Conservation (phyloP, 2,888 invertebrate species). For the Orthosia cruda region DNA sequence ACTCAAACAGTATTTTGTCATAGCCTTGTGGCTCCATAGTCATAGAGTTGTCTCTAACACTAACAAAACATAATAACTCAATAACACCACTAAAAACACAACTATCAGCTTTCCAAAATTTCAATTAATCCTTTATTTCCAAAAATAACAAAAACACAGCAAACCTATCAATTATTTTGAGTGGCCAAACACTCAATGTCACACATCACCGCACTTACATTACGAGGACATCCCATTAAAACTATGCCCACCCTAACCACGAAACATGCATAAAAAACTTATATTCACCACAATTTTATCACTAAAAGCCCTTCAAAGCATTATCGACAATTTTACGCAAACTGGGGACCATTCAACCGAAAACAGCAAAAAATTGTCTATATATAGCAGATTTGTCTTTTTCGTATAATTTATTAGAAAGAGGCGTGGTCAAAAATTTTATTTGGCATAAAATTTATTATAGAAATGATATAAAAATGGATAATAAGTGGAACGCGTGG, state of each 20-base stretch:
- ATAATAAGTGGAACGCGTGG: slow-evolving; percentile 89
- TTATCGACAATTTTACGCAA: slow-evolving; percentile 80
- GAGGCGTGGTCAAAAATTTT: slow-evolving; percentile 86
- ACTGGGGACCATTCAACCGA: slow-evolving; percentile 63
- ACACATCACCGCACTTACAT: slow-evolving; percentile 67
- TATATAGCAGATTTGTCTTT: slow-evolving; percentile 65
- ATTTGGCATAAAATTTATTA: slow-evolving; percentile 89
- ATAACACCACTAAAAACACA: slow-evolving; percentile 8
- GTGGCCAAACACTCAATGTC: slow-evolving; percentile 73
- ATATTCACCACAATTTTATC: slow-evolving; percentile 76
- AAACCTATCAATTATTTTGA: slow-evolving; percentile 77
- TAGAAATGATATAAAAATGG: slow-evolving; percentile 87
- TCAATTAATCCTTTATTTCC: slow-evolving; percentile 49
- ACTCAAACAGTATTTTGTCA: not conserved
- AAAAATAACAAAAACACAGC: slow-evolving; percentile 56
- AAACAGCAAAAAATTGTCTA: slow-evolving; percentile 50
- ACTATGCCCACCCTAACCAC: slow-evolving; percentile 69
- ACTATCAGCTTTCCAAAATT: slow-evolving; percentile 39
- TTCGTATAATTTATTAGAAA: slow-evolving; percentile 75
- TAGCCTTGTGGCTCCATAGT: not conserved
- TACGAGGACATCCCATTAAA: slow-evolving; percentile 70
- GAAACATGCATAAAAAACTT: slow-evolving; percentile 74
- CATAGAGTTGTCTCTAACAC: not conserved
- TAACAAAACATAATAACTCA: slow-evolving; percentile 2
- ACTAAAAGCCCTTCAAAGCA: slow-evolving; percentile 62